Evolutionary conservation across 2,888 invertebrate genomes (phyloP).

Genomic region (Busseola fusca): DNA sequence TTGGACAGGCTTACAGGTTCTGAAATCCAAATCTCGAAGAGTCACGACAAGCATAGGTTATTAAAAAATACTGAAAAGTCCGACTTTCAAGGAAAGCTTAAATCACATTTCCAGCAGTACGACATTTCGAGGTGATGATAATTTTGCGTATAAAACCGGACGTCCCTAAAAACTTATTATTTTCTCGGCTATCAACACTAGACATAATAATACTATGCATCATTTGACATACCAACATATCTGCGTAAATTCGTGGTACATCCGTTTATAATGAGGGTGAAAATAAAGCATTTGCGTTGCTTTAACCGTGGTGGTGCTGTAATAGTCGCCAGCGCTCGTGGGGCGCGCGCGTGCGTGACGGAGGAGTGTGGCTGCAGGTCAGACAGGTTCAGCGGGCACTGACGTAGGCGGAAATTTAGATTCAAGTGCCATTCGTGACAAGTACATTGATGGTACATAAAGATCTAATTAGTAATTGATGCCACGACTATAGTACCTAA

Average conservation of each 20-base stretch:
- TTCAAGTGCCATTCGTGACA: neutral
- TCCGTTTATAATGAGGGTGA: constrained; percentile 14
- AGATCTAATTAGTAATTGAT: neutral
- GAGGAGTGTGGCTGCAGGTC: neutral
- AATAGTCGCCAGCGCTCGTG: constrained; percentile 20
- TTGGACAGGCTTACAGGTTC: neutral
- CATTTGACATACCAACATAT: constrained; percentile 4
- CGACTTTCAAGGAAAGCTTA: neutral
- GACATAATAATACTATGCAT: neutral
- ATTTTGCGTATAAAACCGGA: neutral
- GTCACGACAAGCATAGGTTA: neutral
- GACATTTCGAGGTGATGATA: neutral
- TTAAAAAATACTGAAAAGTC: neutral
- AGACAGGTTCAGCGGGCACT: constrained; percentile 21
- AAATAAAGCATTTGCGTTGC: constrained; percentile 32
- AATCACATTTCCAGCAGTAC: neutral
- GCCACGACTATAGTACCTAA: no score
- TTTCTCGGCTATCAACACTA: constrained; percentile 3
- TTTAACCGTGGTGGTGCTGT: constrained; percentile 19
- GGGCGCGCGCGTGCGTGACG: constrained; percentile 44
- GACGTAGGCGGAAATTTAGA: neutral
- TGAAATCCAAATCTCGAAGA: neutral
- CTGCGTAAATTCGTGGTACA: neutral
- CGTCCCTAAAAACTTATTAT: neutral
- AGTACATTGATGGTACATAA: neutral